Base-by-base conservation (phyloP, 1,140 invertebrate species). In the Dreissena polymorpha region DNA sequence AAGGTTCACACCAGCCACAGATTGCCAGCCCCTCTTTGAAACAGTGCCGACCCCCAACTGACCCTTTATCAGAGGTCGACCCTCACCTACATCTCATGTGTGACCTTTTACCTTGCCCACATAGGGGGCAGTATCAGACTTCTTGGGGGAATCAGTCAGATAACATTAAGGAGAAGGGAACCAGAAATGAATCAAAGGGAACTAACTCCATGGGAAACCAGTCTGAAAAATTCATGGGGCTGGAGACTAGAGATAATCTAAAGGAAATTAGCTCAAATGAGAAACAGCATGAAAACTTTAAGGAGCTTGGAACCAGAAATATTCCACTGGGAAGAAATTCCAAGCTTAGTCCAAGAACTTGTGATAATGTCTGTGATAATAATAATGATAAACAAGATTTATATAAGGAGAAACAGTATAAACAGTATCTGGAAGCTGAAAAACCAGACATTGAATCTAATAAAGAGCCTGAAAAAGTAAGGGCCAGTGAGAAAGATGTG, bases 1-100 rank as follows among this genome's bases (percentile, higher is more conserved):
- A 39, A 39, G 39, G 39, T 39, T 5, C 39, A 2, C 39, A 39
- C n/a, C 21, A 74, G 39, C 70, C 79, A 0, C 79, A 82, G 55
- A 82, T 82, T 27, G 88, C 88, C 49, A 88, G 87, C 78, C 88
- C 88, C 16, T 74, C 78, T 18, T 64, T 86, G 69, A 67, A 84
- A 25, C 49, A 3, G 6, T 63, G 25, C 12, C 75, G 77, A 83
- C 80, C 79, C 25, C 29, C 10, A 18, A 55, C 68, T 49, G 69
- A 80, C 8, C 69, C 53, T 29, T 29, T 67, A 13, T 63, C 63
- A 16, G 85, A 85, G 23, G 69, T 88, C 49, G 87, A 89, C 57
- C 89, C 89, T 72, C 89, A 89, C 70, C 79, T 88, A 53, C 89
- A 89, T 73, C 65, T 89, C 0, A 88, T 88, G 87, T 89, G 89